Evolutionary conservation across 2,113 vertebrate species (phyloP), one percentile per base, ranked within the genome.

Genomic region (Plecotus auritus): DNA sequence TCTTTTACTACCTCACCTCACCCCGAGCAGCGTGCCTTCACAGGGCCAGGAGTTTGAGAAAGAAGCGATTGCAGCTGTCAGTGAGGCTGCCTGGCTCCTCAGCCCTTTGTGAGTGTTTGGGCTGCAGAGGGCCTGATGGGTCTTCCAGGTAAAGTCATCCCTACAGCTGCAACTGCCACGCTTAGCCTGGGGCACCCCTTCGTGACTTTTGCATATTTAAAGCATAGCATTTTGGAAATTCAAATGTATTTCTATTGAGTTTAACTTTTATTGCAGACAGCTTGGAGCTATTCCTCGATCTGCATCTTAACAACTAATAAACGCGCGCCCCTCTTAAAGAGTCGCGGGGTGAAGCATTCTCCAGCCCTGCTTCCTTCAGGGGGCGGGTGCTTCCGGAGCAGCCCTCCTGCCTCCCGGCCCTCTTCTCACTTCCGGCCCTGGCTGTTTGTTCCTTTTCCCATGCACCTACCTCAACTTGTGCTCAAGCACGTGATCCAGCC

Each of bases 121-220:
- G 22, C 56, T 26, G 69, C 70, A 35, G 85, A 96, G 70, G 90
- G 35, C 83, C 77, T 7, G 45, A 76, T 81, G 61, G 47, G 37
- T 86, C 94, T 96, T 95, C 93, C 85, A 95, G 87, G 90, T 89
- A 96, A 97, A 97, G 96, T 92, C 91, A 96, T 95, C 92, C 93
- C 86, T 96, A 72, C 83, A 95, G 95, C 83, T 95, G 88, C 88
- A 95, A 95, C 70, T 94, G 95, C 56, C 89, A 88, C 45, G 66
- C 74, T 83, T 94, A 91, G 88, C 97, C 96, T 67, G 69, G 18
- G 93, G 95, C 88, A 67, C 92, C 88, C 92, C 85, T 26, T 78
- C 35, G 42, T 88, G 90, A 90, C 59, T 93, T 95, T 56, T 54
- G 77, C 90, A 95, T 96, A 97, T 85, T 93, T 92, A 94, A 92